Evolutionary conservation across 2,888 invertebrate genomes (phyloP), one percentile per base, ranked within the genome.

Genomic region (Stegana nigrithorax): DNA sequence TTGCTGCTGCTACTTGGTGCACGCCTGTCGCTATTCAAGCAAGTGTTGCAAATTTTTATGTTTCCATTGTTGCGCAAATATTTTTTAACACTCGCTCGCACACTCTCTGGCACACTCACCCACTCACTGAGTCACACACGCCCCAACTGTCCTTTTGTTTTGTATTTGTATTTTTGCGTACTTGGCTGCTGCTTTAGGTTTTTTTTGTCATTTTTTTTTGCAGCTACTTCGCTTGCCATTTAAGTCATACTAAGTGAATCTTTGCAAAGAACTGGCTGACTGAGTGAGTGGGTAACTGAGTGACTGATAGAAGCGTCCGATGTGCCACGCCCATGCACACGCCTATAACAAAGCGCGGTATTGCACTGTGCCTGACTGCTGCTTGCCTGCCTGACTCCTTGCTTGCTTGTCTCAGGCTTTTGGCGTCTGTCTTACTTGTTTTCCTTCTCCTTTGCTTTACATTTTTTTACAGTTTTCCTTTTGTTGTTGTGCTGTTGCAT

Each of bases 1-100:
- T 59, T 64, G 53, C 17, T 36, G 12, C 7, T 55, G 19, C 36
- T 36, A 23, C 26, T 32, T 27, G 27, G 23, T 25, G 23, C 51
- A 25, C 51, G 36, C 23, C 47, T 23, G 47, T n/a, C 17, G 32
- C 36, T 21, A 55, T 55, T 55, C 53, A 55, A 55, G 53, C 53
- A 55, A 55, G 53, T 55, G 53, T 55, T 55, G 36, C 53, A 36
- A 53, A 53, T 53, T 55, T 50, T 59, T 59, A 47, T 59, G 36
- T 59, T 59, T 63, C 73, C 69, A 73, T 73, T 73, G 73, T 73
- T 73, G 73, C 73, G 74, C 74, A 73, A 73, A 73, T 73, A 73
- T 73, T 73, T 71, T 73, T 73, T 73, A 70, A 72, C 63, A 70
- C 65, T 67, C 72, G 68, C 70, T 72, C 26, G n/a, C 42, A 23